These are phyloP conservation scores for Andricus grossulariae DNA, from an alignment of 1,140 invertebrate species.

Conservation along the genomic window DNA sequence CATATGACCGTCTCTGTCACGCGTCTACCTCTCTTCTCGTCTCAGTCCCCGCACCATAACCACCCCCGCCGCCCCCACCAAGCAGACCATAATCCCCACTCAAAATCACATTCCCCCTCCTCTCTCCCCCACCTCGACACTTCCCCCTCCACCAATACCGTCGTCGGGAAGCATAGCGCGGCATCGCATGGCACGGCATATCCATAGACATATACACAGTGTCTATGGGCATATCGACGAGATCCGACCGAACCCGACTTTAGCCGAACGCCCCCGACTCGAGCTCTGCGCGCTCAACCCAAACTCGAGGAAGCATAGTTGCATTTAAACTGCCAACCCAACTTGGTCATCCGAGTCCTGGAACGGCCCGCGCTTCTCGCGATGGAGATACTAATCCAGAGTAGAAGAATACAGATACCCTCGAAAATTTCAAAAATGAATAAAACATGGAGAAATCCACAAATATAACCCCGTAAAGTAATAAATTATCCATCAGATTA, in stretches of 20 bases:
- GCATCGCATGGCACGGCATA: conserved; percentile 60
- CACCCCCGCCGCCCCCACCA: conserved; percentile 32
- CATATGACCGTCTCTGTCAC: conserved; percentile 68
- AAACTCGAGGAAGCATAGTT: conserved; percentile 69
- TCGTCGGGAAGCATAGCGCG: conserved; percentile 24
- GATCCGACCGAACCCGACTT: conserved; percentile 64
- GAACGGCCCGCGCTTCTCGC: conserved; percentile 48
- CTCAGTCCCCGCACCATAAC: conserved; percentile 42
- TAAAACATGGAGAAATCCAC: too few species aligned
- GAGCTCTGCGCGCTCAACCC: conserved; percentile 67
- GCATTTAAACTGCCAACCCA: conserved; percentile 69
- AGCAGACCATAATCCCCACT: conserved; percentile 40
- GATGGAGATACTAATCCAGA: background rate
- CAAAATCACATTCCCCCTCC: conserved; percentile 20
- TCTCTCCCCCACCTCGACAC: conserved; percentile 36
- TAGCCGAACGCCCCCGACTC: conserved; percentile 62
- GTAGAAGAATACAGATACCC: background rate
- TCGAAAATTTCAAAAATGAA: background rate
- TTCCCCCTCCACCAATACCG: conserved; percentile 51
- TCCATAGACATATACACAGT: conserved; percentile 68
- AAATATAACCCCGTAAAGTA: too few species aligned
- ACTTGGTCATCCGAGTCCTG: conserved; percentile 60
- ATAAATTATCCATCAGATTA: background rate
- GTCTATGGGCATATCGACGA: conserved; percentile 72
- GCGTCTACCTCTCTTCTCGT: conserved; percentile 50